Base-by-base conservation (phyloP, 2,113 vertebrate genomes). In the Nesogale talazaci region DNA sequence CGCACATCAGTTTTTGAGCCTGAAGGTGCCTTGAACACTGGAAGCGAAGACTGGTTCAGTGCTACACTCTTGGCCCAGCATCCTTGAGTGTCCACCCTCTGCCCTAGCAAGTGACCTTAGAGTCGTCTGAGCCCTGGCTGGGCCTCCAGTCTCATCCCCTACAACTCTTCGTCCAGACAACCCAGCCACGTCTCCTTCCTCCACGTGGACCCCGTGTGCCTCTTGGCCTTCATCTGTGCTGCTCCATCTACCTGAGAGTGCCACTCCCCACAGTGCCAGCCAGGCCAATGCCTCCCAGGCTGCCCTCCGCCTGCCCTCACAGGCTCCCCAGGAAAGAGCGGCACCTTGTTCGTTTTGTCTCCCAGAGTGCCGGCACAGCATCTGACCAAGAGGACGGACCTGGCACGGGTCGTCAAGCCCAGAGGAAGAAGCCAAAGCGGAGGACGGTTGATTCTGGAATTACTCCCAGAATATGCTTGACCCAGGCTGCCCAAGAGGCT, bases 161-260 rank as follows among this genome's bases (percentile, higher is more conserved):
- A 8, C 0, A 16, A 23, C 29, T 72, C 29, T 22, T 59, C 6
- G 8, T 23, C 6, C 0, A 0, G 3, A 25, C 25, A 36, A 27
- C 12, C 46, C 27, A 63, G 25, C 29, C 88, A 23, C 1, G 0
- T 10, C 11, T 17, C 0, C 1, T 15, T 74, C 63, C 27, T 10
- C 72, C 42, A 31, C 29, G 31, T 7, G 1, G 27, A 7, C 56
- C 29, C 23, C 56, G 17, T 61, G 20, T 5, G 23, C 57, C 34
- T 16, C 61, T 89, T 36, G 29, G 65, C 34, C 11, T 42, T 69
- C 2, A 11, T 25, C 46, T 12, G 2, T 1, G n/a, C 34, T 6
- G 76, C 38, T 27, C 16, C n/a, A 57, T 65, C 90, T 23, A 15
- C 8, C 34, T 19, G 25, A 10, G 42, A 29, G 22, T 1, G 22